Base-by-base conservation (phyloP, 2,797 vertebrate genomes). In the Pseudotriccus pelzelni region DNA sequence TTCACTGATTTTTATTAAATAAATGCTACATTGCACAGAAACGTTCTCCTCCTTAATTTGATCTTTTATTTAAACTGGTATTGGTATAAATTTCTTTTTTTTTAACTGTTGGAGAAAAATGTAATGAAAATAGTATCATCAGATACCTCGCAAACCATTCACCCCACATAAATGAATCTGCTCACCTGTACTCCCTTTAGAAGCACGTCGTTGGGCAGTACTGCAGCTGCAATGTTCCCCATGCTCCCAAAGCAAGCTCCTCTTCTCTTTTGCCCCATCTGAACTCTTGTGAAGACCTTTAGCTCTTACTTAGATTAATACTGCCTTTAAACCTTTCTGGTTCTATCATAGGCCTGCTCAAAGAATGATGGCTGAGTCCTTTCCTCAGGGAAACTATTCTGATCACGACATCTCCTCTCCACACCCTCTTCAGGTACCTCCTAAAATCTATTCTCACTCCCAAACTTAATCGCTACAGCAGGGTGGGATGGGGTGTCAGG, bases 11-110 rank as follows among this genome's bases (percentile, higher is more conserved):
- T 89, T 88, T 82, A 96, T 85, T 87, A 67, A 70, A 89, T 78
- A 94, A 94, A 91, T 64, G 79, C 60, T 69, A 75, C 28, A 22
- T 67, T 92, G 62, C n/a, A 87, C n/a, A 94, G 73, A 90, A 89
- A 74, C 39, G 67, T 87, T 88, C 32, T 75, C 69, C 70, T 78
- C 59, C 67, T 73, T 70, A 86, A 94, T 90, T 47, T 74, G 25
- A 92, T 86, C 50, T 80, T 81, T 88, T 81, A 74, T 46, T 64
- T 75, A 81, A 68, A 25, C 10, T 79, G 44, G 49, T 24, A 84
- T 78, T 34, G 53, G 23, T 74, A 91, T 72, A 9, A 47, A 37
- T 81, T 60, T 74, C 4, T 58, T 24, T 49, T 78, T 91, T 87
- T 93, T 81, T 23, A 78, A 86, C 20, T 44, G 32, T 27, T 55